Percentiles rank a stretch among this genome's conserved stretches.
These are phyloP conservation scores for Teleiodes luculella DNA, from an alignment of 2,888 invertebrate genomes.

Conservation along the genomic window DNA sequence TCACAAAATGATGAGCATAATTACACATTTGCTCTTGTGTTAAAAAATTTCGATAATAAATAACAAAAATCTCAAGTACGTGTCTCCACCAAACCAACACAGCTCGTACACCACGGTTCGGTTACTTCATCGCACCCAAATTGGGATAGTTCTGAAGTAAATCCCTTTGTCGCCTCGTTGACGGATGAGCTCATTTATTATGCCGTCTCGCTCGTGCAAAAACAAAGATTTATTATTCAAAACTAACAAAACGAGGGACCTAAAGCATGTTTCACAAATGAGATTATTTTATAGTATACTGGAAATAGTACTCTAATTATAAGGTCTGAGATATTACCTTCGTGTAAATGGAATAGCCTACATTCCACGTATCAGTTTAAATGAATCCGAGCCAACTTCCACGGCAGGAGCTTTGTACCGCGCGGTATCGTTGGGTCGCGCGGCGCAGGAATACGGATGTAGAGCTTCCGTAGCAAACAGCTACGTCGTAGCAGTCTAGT, in stretches of 20 bases:
- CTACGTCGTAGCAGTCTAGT: neutral
- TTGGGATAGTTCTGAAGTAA: neutral
- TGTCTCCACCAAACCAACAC: no score
- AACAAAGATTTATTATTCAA: neutral
- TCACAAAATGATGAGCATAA: no score
- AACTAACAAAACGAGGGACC: no score
- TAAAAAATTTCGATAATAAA: no score
- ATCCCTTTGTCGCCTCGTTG: neutral
- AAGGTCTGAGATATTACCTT: neutral
- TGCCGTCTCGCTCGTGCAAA: neutral
- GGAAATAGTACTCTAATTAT: neutral
- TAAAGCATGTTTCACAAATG: no score
- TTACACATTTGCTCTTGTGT: no score
- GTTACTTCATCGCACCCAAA: neutral
- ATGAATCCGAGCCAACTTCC: neutral
- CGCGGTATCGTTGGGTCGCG: neutral
- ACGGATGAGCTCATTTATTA: neutral
- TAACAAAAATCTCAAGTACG: no score
- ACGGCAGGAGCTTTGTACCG: neutral
- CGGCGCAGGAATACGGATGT: neutral
- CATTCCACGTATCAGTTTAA: neutral
- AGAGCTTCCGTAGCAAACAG: constrained; percentile 1
- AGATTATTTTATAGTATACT: no score
- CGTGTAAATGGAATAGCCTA: neutral
- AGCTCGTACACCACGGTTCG: no score